Base-by-base conservation (phyloP, 2,888 invertebrate genomes). In the Embidobia sp. region DNA sequence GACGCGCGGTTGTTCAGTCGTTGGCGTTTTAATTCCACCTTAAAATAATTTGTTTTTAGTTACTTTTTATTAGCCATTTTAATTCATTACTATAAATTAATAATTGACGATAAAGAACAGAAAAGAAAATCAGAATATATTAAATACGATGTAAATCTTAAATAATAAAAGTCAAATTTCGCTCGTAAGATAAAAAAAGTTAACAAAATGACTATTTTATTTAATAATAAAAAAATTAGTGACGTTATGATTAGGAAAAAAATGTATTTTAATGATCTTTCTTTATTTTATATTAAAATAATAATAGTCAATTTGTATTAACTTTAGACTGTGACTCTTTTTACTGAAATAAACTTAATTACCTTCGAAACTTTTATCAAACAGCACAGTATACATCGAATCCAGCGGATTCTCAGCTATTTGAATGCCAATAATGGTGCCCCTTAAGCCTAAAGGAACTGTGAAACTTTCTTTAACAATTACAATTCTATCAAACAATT, bases 401-500 rank as follows among this genome's bases (percentile, higher is more conserved):
- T 93, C 93, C 0, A 91, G 89, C 53, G 91, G 90, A 49, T 90
- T 92, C 84, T 91, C 94, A 0, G 82, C 80, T 57, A 87, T 89
- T 61, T 91, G 90, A 5, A 94, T 91, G 0, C 93, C 96, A n/a
- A 96, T 93, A 0, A 99, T 91, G 0, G 97, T 98, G 19, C 98
- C 99, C 77, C 93, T 92, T 6, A 93, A 91, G 0, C 97, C 98
- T 3, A 95, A 89, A 0, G 97, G 97, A 10, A 96, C 95, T 0
- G 94, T 92, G 85, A 93, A 94, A 53, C 93, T 93, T 26, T 93
- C 92, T 22, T 94, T 92, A 0, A 95, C 93, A 85, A 95, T 94
- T 2, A 98, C 93, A 42, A 99, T 93, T 51, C 98, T 92, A 90
- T 99, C 98, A 84, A 95, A 94, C 73, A 98, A 86, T 74, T 90